A percentile compares a stretch with the other conserved stretches of the same genome.
phyloP scores from a whole-genome alignment of 2,888 invertebrate species.

The Ichneumoninae sp. region DNA sequence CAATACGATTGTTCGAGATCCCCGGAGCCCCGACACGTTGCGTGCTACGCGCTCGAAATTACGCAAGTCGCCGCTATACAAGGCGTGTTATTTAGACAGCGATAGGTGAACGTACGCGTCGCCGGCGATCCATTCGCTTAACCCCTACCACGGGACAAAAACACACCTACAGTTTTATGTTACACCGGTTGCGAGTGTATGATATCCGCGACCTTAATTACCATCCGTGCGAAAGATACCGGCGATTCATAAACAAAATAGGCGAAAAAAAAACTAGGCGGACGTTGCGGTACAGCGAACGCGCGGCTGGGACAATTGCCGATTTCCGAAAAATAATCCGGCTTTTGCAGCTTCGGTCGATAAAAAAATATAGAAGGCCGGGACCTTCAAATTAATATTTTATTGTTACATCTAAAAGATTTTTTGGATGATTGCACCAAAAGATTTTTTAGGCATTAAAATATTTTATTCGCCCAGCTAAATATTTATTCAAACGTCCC shows the following conservation, averaged over 20 bases:
- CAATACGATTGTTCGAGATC: background rate
- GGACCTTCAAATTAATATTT: too few species aligned
- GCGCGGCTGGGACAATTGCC: too few species aligned
- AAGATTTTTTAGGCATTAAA: too few species aligned
- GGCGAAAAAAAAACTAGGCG: background rate
- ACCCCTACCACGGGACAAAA: background rate
- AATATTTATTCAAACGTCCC: too few species aligned
- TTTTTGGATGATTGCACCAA: too few species aligned
- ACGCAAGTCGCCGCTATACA: background rate
- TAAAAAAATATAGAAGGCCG: too few species aligned
- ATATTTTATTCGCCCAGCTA: too few species aligned
- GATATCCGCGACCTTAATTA: constrained; percentile 29
- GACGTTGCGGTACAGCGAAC: background rate
- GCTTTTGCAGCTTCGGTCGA: background rate
- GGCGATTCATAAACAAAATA: constrained; percentile 2
- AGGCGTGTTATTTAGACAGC: background rate
- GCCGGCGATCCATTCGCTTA: background rate
- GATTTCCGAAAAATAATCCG: too few species aligned
- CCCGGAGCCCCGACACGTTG: background rate
- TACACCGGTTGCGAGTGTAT: background rate
- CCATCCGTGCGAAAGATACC: constrained; percentile 5
- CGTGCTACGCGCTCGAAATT: constrained; percentile 6
- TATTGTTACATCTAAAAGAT: too few species aligned
- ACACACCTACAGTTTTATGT: background rate
- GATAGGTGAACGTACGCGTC: constrained; percentile 4